These are phyloP conservation scores for Caenorhabditis panamensis DNA, from an alignment of 2,888 invertebrate species.

Conservation along the genomic window DNA sequence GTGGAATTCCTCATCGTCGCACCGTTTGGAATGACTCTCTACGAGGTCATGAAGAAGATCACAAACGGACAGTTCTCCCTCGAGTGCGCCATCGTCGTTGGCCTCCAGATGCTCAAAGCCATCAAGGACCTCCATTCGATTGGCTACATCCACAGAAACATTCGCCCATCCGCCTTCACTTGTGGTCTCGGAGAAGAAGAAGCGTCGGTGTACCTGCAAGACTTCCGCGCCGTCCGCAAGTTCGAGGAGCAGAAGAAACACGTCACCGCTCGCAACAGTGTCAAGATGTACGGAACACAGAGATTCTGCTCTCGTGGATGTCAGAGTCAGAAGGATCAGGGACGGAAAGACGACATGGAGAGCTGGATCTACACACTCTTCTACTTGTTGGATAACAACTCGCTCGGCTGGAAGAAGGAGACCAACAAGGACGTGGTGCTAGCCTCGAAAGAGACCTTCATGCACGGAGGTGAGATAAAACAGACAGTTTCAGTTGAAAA, in stretches of 20 bases:
- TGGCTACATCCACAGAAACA: conserved; percentile 49
- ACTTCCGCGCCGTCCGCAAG: conserved; percentile 35
- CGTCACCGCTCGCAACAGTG: conserved; percentile 22
- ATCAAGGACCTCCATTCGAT: conserved; percentile 37
- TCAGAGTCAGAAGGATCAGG: conserved; percentile 37
- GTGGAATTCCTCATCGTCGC: conserved; percentile 45
- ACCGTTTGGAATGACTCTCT: conserved; percentile 21
- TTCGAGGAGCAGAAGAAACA: conserved; percentile 45
- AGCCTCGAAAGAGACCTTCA: conserved; percentile 24
- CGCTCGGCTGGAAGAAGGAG: conserved; percentile 44
- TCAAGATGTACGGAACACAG: conserved; percentile 24
- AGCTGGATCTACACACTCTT: conserved; percentile 42
- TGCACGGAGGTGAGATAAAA: conserved; percentile 12
- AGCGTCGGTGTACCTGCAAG: conserved; percentile 21
- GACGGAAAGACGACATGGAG: conserved; percentile 46
- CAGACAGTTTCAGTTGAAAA: no score
- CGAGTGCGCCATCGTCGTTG: conserved; percentile 30
- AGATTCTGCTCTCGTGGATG: conserved; percentile 29
- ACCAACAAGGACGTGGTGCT: not conserved
- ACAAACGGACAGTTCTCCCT: conserved; percentile 12
- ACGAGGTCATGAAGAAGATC: conserved; percentile 40
- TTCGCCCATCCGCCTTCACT: conserved; percentile 43
- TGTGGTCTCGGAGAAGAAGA: conserved; percentile 16
- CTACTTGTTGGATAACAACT: conserved; percentile 31
- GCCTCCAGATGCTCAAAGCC: conserved; percentile 35